Evolutionary conservation across 2,113 vertebrate genomes (phyloP).

Genomic region (Colaptes auratus): DNA sequence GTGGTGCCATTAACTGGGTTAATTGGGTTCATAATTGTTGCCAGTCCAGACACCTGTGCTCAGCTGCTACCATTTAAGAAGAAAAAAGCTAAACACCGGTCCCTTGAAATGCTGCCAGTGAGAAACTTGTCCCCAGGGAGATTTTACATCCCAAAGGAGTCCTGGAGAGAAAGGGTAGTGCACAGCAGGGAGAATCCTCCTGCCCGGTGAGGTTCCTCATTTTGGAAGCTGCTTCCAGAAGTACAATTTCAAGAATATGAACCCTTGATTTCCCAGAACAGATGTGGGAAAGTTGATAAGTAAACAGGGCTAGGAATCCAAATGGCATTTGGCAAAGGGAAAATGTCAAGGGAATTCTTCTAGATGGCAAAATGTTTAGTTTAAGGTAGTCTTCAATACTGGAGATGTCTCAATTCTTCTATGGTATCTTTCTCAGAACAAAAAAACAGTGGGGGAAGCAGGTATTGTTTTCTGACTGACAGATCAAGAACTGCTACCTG

Average conservation of each 20-base stretch:
- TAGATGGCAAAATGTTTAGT: not conserved
- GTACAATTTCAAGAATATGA: not conserved
- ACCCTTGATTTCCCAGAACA: not conserved
- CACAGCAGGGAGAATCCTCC: not conserved
- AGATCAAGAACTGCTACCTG: not conserved
- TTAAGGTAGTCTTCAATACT: not conserved
- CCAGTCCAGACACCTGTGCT: constrained; percentile 44
- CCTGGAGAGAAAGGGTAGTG: not conserved
- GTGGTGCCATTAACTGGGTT: constrained; percentile 60
- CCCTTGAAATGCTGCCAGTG: not conserved
- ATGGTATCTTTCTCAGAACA: not conserved
- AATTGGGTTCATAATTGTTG: constrained; percentile 64
- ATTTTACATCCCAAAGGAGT: not conserved
- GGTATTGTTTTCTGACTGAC: not conserved
- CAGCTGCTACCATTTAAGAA: not conserved
- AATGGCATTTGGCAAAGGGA: not conserved
- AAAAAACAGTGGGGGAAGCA: not conserved
- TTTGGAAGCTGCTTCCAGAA: not conserved
- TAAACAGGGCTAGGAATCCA: not conserved
- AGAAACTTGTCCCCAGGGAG: not conserved
- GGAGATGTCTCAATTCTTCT: not conserved
- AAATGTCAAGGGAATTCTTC: not conserved
- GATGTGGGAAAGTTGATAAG: not conserved
- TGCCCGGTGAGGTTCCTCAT: not conserved
- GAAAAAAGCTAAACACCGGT: not conserved